These are phyloP conservation scores for Peromyscus eremicus DNA, from an alignment of 2,797 vertebrate species.

Conservation along the genomic window DNA sequence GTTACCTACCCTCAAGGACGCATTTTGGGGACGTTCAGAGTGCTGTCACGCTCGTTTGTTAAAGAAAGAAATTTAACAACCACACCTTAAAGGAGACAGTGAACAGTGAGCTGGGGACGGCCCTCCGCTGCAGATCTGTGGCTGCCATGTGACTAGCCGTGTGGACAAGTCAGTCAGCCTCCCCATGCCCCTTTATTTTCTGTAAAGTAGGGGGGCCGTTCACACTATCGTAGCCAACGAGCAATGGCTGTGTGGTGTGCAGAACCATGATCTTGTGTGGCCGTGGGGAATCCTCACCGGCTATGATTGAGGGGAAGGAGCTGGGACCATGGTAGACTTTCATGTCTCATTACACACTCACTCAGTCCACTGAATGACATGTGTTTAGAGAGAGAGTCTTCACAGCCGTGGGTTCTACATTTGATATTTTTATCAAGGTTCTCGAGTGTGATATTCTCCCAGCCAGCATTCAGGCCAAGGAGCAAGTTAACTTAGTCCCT, in stretches of 20 bases:
- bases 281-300: background rate
- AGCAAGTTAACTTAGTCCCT: background rate
- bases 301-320: background rate
- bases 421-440: background rate
- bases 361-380: background rate
- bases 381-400: background rate
- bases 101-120: background rate
- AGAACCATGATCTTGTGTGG: background rate
- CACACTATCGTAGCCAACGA: background rate
- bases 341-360: background rate
- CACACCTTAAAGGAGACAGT: background rate
- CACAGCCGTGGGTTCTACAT: fast-evolving
- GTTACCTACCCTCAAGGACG: background rate
- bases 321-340: background rate
- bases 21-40: background rate
- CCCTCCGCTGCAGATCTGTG: background rate
- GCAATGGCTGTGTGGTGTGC: background rate
- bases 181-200: background rate
- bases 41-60: background rate
- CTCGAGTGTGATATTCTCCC: background rate
- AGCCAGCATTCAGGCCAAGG: background rate
- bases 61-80: background rate
- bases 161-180: background rate
- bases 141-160: background rate
- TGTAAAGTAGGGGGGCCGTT: background rate